These are phyloP conservation scores for Microtus ochrogaster DNA, from an alignment of 2,113 vertebrate species.

Conservation along the genomic window DNA sequence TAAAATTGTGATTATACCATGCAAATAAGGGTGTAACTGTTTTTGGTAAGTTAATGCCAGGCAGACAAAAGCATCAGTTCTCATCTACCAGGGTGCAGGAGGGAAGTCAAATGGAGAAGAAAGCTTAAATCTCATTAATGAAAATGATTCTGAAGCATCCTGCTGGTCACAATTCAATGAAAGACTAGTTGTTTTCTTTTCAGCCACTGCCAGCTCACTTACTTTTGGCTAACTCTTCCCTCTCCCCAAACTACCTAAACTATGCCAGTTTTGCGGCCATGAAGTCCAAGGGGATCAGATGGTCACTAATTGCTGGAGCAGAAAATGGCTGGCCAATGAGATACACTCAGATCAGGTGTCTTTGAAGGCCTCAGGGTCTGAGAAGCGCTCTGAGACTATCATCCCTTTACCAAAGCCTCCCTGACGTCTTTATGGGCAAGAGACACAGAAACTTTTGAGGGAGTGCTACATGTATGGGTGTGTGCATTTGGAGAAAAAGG, in stretches of 20 bases:
- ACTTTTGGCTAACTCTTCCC: not conserved
- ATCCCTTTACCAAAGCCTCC: not conserved
- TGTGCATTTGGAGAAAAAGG: not conserved
- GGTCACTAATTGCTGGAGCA: constrained; percentile 8
- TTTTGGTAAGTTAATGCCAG: constrained; percentile 28
- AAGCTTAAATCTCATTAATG: not conserved
- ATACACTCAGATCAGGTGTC: not conserved
- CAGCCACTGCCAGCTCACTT: not conserved
- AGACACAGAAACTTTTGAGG: constrained; percentile 15
- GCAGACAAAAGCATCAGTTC: constrained; percentile 8
- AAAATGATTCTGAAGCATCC: not conserved
- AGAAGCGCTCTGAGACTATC: constrained; percentile 19
- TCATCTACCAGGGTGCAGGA: not conserved
- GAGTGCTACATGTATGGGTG: not conserved
- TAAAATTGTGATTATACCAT: constrained; percentile 47
- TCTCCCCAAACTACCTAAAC: not conserved
- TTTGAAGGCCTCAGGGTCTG: not conserved
- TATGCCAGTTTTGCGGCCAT: not conserved
- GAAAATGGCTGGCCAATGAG: constrained; percentile 50
- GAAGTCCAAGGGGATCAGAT: not conserved
- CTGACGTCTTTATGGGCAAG: not conserved
- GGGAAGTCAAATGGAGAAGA: constrained; percentile 13
- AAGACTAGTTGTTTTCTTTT: not conserved
- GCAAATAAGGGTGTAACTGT: constrained; percentile 10
- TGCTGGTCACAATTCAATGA: not conserved